A percentile compares a stretch with the other conserved stretches of the same genome.
Conservation (phyloP, 2,888 invertebrate genomes). For the Protonemura montana region DNA sequence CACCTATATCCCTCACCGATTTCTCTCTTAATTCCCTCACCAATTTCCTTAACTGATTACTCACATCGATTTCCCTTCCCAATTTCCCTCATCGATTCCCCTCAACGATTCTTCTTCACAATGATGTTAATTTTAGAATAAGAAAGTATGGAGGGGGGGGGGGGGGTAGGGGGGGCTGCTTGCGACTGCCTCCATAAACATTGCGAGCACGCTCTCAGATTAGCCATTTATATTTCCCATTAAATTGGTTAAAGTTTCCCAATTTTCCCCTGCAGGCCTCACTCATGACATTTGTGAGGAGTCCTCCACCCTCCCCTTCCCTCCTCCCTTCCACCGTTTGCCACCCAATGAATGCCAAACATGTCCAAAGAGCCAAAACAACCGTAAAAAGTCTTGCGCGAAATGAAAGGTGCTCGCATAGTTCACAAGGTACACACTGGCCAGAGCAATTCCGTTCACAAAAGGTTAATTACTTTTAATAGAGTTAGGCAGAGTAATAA, state of each 20-base stretch:
- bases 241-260: conserved; percentile 50
- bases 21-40: too few species aligned
- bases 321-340: conserved; percentile 35
- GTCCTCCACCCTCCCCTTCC: conserved; percentile 8
- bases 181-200: conserved; percentile 46
- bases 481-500: conserved; percentile 46
- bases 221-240: conserved; percentile 51
- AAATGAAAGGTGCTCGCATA: conserved; percentile 43
- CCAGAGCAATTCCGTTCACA: conserved; percentile 46
- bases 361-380: conserved; percentile 46
- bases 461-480: conserved; percentile 48
- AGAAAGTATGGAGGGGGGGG: conserved; percentile 28
- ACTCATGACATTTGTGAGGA: conserved; percentile 48
- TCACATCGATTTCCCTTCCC: too few species aligned
- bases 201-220: conserved; percentile 50
- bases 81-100: too few species aligned
- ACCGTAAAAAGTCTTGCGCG: conserved; percentile 45
- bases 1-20: too few species aligned
- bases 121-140: conserved; percentile 41
- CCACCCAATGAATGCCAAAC: conserved; percentile 47
- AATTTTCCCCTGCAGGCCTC: conserved; percentile 47
- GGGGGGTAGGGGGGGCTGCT: too few species aligned
- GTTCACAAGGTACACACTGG: conserved; percentile 38
- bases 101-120: conserved; percentile 3
- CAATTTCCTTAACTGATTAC: too few species aligned